phyloP scores from a whole-genome alignment of 2,113 vertebrate species.

The Pontoporia blainvillei region DNA sequence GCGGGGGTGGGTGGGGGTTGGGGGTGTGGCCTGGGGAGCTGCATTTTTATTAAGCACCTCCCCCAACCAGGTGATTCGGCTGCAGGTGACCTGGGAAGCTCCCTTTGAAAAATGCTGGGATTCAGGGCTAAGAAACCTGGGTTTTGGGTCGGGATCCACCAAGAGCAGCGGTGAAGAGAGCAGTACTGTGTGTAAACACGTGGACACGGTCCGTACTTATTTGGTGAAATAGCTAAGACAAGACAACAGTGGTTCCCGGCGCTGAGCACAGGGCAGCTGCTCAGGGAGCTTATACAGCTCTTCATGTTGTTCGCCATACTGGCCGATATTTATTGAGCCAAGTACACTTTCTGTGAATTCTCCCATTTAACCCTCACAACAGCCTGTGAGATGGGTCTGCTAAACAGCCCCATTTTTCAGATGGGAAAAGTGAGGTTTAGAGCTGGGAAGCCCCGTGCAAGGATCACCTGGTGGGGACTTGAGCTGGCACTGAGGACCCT shows the following conservation, averaged over 20 bases:
- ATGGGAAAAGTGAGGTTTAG: not conserved
- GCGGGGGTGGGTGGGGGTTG: too few species aligned
- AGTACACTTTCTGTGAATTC: not conserved
- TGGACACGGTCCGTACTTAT: fast-evolving
- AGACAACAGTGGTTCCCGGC: fast-evolving
- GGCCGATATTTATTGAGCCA: not conserved
- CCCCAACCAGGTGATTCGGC: not conserved
- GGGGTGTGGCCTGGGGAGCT: not conserved
- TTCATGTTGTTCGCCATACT: fast-evolving
- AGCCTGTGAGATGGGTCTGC: not conserved
- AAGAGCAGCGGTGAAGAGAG: fast-evolving
- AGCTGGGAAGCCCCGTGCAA: not conserved
- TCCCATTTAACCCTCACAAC: not conserved
- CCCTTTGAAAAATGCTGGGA: not conserved
- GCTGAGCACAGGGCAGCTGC: fast-evolving
- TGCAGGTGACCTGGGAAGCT: not conserved
- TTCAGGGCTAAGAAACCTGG: not conserved
- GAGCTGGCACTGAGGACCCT: not conserved
- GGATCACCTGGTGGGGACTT: not conserved
- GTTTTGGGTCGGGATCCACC: not conserved
- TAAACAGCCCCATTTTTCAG: too few species aligned
- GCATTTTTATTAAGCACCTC: not conserved
- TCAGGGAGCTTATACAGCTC: fast-evolving
- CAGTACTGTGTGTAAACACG: fast-evolving
- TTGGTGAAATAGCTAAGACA: fast-evolving